These are phyloP conservation scores for Drosophila imparisetae DNA, from an alignment of 2,888 invertebrate genomes.

Conservation along the genomic window DNA sequence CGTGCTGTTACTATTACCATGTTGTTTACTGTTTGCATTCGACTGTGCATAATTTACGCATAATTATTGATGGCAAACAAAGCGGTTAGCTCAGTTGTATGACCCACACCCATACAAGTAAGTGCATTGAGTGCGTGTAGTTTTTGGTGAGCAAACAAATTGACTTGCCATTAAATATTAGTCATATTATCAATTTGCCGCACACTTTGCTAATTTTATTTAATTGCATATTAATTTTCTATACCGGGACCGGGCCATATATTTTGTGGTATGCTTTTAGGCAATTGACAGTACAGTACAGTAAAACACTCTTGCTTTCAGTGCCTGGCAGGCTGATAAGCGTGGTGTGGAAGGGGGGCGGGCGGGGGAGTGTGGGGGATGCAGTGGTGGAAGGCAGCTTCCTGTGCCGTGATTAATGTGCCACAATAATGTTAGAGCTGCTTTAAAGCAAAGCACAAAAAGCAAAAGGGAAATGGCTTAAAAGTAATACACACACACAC, in stretches of 20 bases:
- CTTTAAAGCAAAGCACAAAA: slow-evolving; percentile 62
- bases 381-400: slow-evolving; percentile 48
- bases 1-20: neutral
- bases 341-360: neutral
- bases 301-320: slow-evolving; percentile 76
- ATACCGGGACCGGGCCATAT: slow-evolving; percentile 28
- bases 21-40: slow-evolving; percentile 51
- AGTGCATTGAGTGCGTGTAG: slow-evolving; percentile 8
- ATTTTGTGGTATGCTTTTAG: slow-evolving; percentile 64
- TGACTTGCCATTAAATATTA: slow-evolving; percentile 70
- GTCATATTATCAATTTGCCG: slow-evolving; percentile 66
- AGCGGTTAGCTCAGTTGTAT: slow-evolving; percentile 33
- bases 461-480: slow-evolving; percentile 60
- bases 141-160: slow-evolving; percentile 57
- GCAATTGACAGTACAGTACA: slow-evolving; percentile 61
- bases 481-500: slow-evolving; percentile 55
- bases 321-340: slow-evolving; percentile 41
- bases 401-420: slow-evolving; percentile 72
- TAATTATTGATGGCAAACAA: slow-evolving; percentile 69
- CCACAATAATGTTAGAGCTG: slow-evolving; percentile 72
- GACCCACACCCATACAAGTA: slow-evolving; percentile 17
- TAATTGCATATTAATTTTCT: slow-evolving; percentile 76
- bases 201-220: slow-evolving; percentile 68
- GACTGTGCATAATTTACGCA: slow-evolving; percentile 68
- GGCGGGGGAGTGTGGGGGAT: neutral